A percentile compares a stretch with the other conserved stretches of the same genome.
These are phyloP conservation scores for Muscicapa adusta DNA, from an alignment of 2,113 vertebrate species.

Conservation along the genomic window DNA sequence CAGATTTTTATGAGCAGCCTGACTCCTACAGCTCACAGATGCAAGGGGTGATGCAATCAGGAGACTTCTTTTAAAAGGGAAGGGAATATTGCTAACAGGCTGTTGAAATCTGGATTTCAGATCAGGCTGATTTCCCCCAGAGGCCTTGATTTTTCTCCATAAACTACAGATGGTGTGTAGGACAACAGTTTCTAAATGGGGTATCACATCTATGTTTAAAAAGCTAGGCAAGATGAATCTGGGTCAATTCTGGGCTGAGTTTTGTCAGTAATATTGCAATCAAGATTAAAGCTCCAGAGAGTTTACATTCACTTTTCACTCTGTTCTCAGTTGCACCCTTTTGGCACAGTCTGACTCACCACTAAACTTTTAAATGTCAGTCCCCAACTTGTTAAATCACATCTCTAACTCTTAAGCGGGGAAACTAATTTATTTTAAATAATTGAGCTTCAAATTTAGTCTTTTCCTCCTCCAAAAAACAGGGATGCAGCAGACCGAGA, in stretches of 20 bases:
- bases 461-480: background rate
- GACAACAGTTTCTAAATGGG: slow-evolving; percentile 20
- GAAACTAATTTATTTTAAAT: slow-evolving; percentile 33
- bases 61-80: background rate
- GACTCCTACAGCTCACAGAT: background rate
- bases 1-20: background rate
- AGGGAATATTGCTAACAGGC: background rate
- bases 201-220: slow-evolving; percentile 4
- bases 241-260: slow-evolving; percentile 5
- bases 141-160: slow-evolving; percentile 2
- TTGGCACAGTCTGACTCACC: slow-evolving; percentile 45
- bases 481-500: background rate
- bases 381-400: slow-evolving; percentile 1
- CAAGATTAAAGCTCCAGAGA: slow-evolving; percentile 22
- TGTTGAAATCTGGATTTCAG: background rate
- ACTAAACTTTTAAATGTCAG: slow-evolving; percentile 50
- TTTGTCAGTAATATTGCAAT: slow-evolving; percentile 2
- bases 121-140: background rate
- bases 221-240: slow-evolving; percentile 15
- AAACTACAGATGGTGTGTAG: slow-evolving; percentile 27
- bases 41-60: background rate
- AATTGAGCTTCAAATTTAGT: slow-evolving; percentile 14
- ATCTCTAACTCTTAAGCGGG: background rate
- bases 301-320: slow-evolving; percentile 25
- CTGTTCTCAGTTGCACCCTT: slow-evolving; percentile 28